Evolutionary conservation across 2,797 vertebrate genomes (phyloP).

Genomic region (Meriones psammophilus): DNA sequence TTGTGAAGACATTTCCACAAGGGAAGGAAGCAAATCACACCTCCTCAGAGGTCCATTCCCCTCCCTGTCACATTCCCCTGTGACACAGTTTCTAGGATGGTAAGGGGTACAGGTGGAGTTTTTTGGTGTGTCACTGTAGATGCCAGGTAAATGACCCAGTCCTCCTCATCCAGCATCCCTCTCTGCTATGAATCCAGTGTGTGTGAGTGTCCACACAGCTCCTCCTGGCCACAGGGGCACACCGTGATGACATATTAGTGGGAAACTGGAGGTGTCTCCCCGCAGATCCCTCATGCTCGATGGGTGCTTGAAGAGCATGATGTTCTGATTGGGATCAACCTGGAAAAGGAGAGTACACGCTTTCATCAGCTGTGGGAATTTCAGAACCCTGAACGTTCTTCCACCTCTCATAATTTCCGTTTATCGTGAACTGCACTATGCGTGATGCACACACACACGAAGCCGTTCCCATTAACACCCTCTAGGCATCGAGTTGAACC

Average conservation of each 20-base stretch:
- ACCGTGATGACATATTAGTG: background rate
- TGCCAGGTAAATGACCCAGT: background rate
- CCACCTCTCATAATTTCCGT: background rate
- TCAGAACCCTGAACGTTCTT: background rate
- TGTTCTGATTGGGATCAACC: background rate
- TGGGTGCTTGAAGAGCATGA: background rate
- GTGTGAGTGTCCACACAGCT: background rate
- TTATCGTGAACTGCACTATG: background rate
- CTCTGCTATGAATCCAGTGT: background rate
- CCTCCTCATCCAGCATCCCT: background rate
- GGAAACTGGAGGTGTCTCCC: background rate
- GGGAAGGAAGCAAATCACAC: background rate
- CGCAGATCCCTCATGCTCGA: background rate
- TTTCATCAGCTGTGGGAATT: background rate
- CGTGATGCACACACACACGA: background rate
- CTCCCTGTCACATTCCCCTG: background rate
- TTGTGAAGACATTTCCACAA: background rate
- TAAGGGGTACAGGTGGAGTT: fast-evolving
- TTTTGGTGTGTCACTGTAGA: background rate
- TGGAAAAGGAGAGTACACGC: background rate
- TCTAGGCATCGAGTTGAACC: slow-evolving; percentile 34
- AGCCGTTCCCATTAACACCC: background rate
- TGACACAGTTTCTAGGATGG: background rate
- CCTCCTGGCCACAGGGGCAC: background rate
- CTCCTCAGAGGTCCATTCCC: background rate